Conservation (phyloP, 2,888 invertebrate genomes). For the Drosophila meridiana region DNA sequence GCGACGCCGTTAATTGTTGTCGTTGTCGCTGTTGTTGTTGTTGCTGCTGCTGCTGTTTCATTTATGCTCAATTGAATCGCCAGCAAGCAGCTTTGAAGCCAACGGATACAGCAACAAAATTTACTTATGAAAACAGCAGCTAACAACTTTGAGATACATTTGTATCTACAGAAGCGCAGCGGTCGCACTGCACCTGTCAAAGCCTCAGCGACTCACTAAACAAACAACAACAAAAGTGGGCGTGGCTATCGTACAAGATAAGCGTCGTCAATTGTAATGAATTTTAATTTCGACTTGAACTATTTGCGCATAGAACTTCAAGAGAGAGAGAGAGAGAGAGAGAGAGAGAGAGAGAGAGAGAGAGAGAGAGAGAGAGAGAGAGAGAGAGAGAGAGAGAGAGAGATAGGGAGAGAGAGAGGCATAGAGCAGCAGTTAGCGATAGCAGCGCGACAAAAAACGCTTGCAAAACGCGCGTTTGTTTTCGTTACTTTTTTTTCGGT, state of each 20-base stretch:
- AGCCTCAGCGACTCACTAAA: not conserved
- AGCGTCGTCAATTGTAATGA: constrained; percentile 54
- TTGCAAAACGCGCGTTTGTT: constrained; percentile 42
- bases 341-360: not conserved
- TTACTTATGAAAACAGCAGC: constrained; percentile 42
- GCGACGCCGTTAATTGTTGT: constrained; percentile 66
- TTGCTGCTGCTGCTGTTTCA: constrained; percentile 13
- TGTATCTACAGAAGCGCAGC: constrained; percentile 28
- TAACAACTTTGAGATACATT: constrained; percentile 38
- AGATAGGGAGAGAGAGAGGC: not conserved
- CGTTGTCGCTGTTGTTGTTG: constrained; percentile 26
- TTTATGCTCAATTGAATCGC: constrained; percentile 68
- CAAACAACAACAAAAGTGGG: not conserved
- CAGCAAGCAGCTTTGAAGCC: constrained; percentile 60
- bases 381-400: not conserved
- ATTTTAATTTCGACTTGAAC: constrained; percentile 67
- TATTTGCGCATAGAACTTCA: constrained; percentile 63
- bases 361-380: not conserved
- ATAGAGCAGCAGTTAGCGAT: not conserved
- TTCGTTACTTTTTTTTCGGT: not conserved
- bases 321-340: not conserved
- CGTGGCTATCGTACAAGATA: constrained; percentile 17
- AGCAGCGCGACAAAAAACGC: constrained; percentile 37
- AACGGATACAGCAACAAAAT: constrained; percentile 65
- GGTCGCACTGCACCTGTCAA: constrained; percentile 6